These are phyloP conservation scores for Littorina saxatilis DNA, from an alignment of 1,140 invertebrate species.

Conservation along the genomic window DNA sequence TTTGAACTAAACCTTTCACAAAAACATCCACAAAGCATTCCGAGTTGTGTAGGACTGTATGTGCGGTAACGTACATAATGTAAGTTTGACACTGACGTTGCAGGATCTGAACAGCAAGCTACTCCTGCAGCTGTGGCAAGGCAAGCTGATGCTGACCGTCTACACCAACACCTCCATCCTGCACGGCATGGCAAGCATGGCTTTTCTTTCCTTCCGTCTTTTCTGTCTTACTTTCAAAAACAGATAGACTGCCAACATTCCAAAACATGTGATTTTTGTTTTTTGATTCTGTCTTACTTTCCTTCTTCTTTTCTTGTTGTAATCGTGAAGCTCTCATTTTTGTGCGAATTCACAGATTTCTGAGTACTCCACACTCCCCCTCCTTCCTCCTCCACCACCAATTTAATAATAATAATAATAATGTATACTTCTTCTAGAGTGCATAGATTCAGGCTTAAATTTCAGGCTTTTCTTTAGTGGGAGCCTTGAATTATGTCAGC, in stretches of 20 bases:
- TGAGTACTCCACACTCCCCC: too few species aligned
- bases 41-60: background rate
- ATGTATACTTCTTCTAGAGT: too few species aligned
- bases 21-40: too few species aligned
- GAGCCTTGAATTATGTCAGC: too few species aligned
- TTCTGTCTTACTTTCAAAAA: slow-evolving; percentile 3
- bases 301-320: background rate
- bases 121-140: slow-evolving; percentile 26
- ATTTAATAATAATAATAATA: too few species aligned
- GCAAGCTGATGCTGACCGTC: background rate
- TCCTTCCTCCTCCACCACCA: too few species aligned
- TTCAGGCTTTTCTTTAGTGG: too few species aligned
- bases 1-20: too few species aligned
- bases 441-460: too few species aligned
- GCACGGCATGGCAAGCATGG: slow-evolving; percentile 9
- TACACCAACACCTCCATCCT: slow-evolving; percentile 2
- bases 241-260: too few species aligned
- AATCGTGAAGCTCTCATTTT: background rate
- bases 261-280: background rate
- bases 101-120: slow-evolving; percentile 22
- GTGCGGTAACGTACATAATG: background rate
- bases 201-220: background rate
- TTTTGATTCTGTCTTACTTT: too few species aligned
- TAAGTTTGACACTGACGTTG: background rate
- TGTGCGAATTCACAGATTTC: slow-evolving; percentile 31